A percentile compares a stretch with the other conserved stretches of the same genome.
Evolutionary conservation across 2,888 invertebrate species (phyloP).

Genomic region (Torymus aiolomorphi): DNA sequence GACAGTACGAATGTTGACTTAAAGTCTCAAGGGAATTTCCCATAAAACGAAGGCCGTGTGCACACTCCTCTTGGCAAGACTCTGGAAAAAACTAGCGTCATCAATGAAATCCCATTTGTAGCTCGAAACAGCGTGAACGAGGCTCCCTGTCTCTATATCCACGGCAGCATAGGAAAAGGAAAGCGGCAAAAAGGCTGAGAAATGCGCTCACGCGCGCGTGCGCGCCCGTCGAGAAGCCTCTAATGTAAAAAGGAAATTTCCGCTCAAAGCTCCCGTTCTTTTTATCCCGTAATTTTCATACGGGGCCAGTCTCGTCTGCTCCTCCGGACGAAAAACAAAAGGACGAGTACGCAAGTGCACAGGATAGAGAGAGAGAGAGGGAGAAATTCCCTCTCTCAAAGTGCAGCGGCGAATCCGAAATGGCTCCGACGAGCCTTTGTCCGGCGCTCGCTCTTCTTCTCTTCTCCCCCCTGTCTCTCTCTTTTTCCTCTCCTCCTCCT

Average conservation of each 20-base stretch:
- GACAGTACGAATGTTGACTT: too few species aligned
- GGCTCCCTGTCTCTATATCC: background rate
- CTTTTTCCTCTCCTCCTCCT: too few species aligned
- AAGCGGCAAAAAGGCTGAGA: background rate
- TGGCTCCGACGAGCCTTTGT: conserved; percentile 42
- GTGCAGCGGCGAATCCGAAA: conserved; percentile 41
- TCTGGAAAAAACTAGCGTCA: conserved; percentile 18
- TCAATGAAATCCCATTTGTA: conserved; percentile 38
- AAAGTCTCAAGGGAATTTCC: too few species aligned
- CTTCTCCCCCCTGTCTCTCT: too few species aligned
- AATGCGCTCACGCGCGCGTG: conserved; percentile 18
- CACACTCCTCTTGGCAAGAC: too few species aligned
- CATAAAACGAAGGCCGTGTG: too few species aligned
- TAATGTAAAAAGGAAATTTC: conserved; percentile 57
- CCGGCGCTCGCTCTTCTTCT: conserved; percentile 6
- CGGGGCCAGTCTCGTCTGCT: conserved; percentile 28
- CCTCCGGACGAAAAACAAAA: conserved; percentile 30
- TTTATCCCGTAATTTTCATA: conserved; percentile 52
- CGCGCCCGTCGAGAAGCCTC: conserved; percentile 43
- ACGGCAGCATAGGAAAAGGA: background rate
- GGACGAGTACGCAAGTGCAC: background rate
- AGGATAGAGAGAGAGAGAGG: conserved; percentile 24
- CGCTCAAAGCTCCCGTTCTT: conserved; percentile 40
- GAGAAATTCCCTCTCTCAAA: conserved; percentile 26
- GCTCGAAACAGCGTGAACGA: conserved; percentile 30